These are phyloP conservation scores for Trachelus troglodyta DNA, from an alignment of 2,888 invertebrate genomes.

Conservation along the genomic window DNA sequence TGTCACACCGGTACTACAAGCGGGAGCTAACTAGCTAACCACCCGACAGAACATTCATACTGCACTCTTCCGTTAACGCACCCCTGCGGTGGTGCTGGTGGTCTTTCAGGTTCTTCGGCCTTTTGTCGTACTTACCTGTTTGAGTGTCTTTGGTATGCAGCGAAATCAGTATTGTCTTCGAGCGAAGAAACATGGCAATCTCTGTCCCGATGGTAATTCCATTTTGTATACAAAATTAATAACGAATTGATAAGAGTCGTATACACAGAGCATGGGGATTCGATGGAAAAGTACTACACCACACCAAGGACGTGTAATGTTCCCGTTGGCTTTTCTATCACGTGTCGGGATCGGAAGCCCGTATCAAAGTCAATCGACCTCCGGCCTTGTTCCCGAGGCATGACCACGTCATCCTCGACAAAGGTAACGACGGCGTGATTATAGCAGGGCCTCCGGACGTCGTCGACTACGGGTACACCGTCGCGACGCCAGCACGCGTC, in stretches of 20 bases:
- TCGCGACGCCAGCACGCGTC: slow-evolving; percentile 25
- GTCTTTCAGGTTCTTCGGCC: neutral
- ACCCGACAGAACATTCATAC: neutral
- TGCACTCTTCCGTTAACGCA: neutral
- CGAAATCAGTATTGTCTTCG: neutral
- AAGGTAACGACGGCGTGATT: neutral
- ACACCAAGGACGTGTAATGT: neutral
- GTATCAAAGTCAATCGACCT: neutral
- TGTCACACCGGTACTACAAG: neutral
- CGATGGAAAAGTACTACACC: neutral
- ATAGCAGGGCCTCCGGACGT: slow-evolving; percentile 15
- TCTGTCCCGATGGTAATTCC: too few species aligned
- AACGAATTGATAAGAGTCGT: neutral
- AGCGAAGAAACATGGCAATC: too few species aligned
- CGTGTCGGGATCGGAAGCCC: neutral
- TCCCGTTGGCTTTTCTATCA: neutral
- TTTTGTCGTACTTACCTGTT: neutral
- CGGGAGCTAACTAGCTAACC: neutral
- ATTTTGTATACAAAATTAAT: neutral
- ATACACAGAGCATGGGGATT: too few species aligned
- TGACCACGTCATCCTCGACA: slow-evolving; percentile 1
- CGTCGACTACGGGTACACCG: slow-evolving; percentile 26
- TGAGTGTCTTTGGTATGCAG: neutral
- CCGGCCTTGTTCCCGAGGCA: neutral
- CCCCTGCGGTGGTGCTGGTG: neutral